phyloP scores from a whole-genome alignment of 2,797 vertebrate species.

The Hemitrygon akajei region DNA sequence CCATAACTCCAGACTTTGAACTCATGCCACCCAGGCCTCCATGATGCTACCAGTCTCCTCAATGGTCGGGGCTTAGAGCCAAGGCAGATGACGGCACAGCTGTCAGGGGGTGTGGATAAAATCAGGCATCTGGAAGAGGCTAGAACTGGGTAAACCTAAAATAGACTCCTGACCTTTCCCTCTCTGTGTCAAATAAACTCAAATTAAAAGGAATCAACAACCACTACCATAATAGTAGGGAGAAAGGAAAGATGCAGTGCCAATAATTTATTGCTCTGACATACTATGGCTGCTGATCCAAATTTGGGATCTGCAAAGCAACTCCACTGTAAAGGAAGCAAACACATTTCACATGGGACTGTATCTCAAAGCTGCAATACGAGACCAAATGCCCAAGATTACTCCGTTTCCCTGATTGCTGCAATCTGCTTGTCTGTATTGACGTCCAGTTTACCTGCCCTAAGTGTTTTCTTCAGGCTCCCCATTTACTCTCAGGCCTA shows the following conservation, averaged over 20 bases:
- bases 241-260: background rate
- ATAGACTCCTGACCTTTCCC: no score
- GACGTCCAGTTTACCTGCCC: background rate
- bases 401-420: background rate
- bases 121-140: background rate
- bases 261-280: background rate
- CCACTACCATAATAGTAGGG: background rate
- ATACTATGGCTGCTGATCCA: background rate
- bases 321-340: background rate
- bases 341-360: background rate
- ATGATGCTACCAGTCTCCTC: no score
- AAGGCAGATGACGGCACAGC: background rate
- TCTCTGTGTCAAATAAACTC: background rate
- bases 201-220: background rate
- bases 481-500: background rate
- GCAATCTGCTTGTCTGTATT: background rate
- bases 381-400: background rate
- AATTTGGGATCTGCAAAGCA: background rate
- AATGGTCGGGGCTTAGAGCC: background rate
- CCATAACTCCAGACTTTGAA: no score
- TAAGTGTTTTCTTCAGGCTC: background rate
- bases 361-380: background rate
- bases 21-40: no score
- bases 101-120: background rate
- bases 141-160: background rate